These are phyloP conservation scores for Chloroclysta siterata DNA, from an alignment of 2,888 invertebrate genomes.

Conservation along the genomic window DNA sequence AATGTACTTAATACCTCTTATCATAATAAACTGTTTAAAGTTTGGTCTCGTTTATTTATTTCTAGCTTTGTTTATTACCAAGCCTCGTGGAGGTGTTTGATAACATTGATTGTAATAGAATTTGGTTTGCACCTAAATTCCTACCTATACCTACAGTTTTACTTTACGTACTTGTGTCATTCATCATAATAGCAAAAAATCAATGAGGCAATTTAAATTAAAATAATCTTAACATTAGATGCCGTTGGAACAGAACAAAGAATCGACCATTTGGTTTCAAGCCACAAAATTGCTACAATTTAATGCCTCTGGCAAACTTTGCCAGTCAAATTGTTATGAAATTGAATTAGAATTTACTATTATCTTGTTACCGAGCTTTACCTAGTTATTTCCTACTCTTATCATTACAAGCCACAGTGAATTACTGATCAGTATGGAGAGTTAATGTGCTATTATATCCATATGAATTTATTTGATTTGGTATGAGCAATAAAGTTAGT, in stretches of 20 bases:
- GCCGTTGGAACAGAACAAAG: too few relatives aligned
- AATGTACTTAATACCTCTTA: not conserved
- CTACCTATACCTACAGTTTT: not conserved
- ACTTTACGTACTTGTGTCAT: too few relatives aligned
- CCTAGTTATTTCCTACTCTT: too few relatives aligned
- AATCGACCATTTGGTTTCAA: too few relatives aligned
- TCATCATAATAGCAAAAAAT: too few relatives aligned
- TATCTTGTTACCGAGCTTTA: not conserved
- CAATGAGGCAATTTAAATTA: too few relatives aligned
- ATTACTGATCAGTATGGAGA: not conserved
- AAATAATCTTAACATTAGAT: too few relatives aligned
- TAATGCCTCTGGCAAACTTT: not conserved
- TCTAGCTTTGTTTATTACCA: conserved; percentile 1
- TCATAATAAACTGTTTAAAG: conserved; percentile 5
- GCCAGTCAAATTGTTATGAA: not conserved
- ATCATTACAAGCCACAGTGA: not conserved
- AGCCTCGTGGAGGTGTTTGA: not conserved
- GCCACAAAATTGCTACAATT: not conserved
- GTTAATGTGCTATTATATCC: not conserved
- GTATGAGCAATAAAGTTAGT: conserved; percentile 30
- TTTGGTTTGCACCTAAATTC: not conserved
- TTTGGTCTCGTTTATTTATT: conserved; percentile 41
- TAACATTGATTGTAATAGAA: not conserved
- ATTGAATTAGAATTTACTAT: not conserved
- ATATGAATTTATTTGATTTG: conserved; percentile 4